Percentiles rank a stretch among this genome's conserved stretches.
These are phyloP conservation scores for Drosophila ficusphila DNA, from an alignment of 1,140 invertebrate species.

Conservation along the genomic window DNA sequence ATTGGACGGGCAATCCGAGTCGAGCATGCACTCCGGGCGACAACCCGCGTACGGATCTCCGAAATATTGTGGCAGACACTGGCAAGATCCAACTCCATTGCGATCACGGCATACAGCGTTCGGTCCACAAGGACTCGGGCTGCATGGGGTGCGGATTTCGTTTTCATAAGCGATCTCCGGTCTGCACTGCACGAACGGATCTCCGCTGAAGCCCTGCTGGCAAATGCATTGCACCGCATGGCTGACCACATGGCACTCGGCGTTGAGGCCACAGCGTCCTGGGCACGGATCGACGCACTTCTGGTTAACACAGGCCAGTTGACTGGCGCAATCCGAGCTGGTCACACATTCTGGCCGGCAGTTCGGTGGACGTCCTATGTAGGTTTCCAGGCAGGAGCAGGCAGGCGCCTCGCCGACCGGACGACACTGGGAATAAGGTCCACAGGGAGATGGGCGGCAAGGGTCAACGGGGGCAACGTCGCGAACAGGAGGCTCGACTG, in stretches of 20 bases:
- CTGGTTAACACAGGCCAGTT: slow-evolving; percentile 90
- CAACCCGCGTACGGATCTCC: slow-evolving; percentile 92
- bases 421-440: slow-evolving; percentile 89
- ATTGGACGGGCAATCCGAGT: slow-evolving; percentile 89
- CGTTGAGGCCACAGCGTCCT: slow-evolving; percentile 91
- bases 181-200: slow-evolving; percentile 89
- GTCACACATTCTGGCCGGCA: slow-evolving; percentile 92
- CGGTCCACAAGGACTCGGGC: slow-evolving; percentile 89
- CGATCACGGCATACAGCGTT: slow-evolving; percentile 90
- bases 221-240: slow-evolving; percentile 92
- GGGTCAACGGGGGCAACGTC: slow-evolving; percentile 85
- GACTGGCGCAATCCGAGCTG: slow-evolving; percentile 91
- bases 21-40: slow-evolving; percentile 88
- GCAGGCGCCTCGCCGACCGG: slow-evolving; percentile 87
- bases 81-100: slow-evolving; percentile 88
- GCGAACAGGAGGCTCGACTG: slow-evolving; percentile 85
- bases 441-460: slow-evolving; percentile 90
- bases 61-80: slow-evolving; percentile 89
- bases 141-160: slow-evolving; percentile 86
- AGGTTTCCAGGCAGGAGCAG: slow-evolving; percentile 89
- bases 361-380: slow-evolving; percentile 91
- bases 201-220: slow-evolving; percentile 89
- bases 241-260: slow-evolving; percentile 91
- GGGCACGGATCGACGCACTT: slow-evolving; percentile 93
- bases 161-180: slow-evolving; percentile 80